phyloP scores from a whole-genome alignment of 2,888 invertebrate genomes.

The Nemotelus nigrinus region DNA sequence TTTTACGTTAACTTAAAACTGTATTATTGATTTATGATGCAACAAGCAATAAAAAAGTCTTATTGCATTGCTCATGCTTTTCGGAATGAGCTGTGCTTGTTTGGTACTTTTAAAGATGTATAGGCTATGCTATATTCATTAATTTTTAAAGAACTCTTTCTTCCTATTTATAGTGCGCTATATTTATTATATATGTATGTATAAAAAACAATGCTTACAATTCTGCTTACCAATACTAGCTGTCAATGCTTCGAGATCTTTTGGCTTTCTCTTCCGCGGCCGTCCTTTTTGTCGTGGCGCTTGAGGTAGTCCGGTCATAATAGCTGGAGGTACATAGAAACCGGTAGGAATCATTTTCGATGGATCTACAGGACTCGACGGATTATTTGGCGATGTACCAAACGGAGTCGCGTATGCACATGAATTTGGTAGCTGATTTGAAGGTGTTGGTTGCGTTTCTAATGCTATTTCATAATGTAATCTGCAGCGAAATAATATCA shows the following conservation, averaged over 20 bases:
- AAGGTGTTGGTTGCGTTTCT: conserved; percentile 59
- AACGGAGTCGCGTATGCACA: conserved; percentile 69
- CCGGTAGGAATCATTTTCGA: conserved; percentile 65
- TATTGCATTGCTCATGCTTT: no score
- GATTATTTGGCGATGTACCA: conserved; percentile 64
- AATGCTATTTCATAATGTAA: conserved; percentile 64
- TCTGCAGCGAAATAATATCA: conserved; percentile 54
- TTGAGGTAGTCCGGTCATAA: conserved; percentile 70
- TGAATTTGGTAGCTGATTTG: conserved; percentile 63
- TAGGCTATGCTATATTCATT: no score
- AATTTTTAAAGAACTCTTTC: no score
- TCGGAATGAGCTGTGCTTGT: no score
- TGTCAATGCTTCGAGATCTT: conserved; percentile 87
- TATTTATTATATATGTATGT: no score
- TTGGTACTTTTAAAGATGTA: no score
- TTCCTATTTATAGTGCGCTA: no score
- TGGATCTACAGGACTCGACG: conserved; percentile 64
- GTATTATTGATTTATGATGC: no score
- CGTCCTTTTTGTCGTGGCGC: conserved; percentile 89
- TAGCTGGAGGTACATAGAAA: conserved; percentile 68
- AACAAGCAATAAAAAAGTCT: no score
- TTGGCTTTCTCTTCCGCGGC: conserved; percentile 91
- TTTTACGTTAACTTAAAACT: no score
- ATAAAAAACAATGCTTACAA: no score
- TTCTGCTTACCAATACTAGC: conserved; percentile 80